Conservation (phyloP, 2,888 invertebrate genomes). For the Caenorhabditis plicata region DNA sequence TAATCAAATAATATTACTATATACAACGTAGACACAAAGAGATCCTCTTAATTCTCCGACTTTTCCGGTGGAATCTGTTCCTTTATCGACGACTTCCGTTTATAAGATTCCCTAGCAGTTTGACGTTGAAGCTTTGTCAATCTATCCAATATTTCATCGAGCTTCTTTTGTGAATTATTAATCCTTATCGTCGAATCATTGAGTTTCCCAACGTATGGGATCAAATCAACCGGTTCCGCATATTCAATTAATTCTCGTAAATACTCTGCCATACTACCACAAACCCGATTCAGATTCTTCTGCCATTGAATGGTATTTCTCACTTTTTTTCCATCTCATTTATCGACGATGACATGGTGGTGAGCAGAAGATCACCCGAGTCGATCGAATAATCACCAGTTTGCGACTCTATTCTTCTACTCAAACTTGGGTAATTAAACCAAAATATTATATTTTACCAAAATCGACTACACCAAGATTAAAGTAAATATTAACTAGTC, state of each 20-base stretch:
- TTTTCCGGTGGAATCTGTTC: slow-evolving; percentile 28
- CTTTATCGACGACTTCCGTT: slow-evolving; percentile 25
- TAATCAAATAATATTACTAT: no score
- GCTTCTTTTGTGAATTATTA: slow-evolving; percentile 24
- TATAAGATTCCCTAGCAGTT: slow-evolving; percentile 46
- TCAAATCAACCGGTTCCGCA: slow-evolving; percentile 34
- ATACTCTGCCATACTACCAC: slow-evolving; percentile 35
- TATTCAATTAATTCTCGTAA: slow-evolving; percentile 38
- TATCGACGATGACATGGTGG: slow-evolving; percentile 22
- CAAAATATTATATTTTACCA: no score
- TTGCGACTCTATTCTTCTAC: no score
- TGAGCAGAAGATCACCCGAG: slow-evolving; percentile 31
- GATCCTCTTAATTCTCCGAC: slow-evolving; percentile 17
- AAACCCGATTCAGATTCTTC: slow-evolving; percentile 18
- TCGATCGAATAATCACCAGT: slow-evolving; percentile 28
- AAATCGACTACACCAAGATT: no score
- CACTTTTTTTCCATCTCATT: slow-evolving; percentile 24
- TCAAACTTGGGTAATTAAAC: no score
- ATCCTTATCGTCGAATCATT: slow-evolving; percentile 37
- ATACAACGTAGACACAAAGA: no score
- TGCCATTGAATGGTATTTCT: slow-evolving; percentile 23
- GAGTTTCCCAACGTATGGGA: slow-evolving; percentile 33
- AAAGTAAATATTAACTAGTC: no score
- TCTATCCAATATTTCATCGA: slow-evolving; percentile 34
- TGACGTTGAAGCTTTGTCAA: slow-evolving; percentile 40